Base-by-base conservation (phyloP, 2,113 vertebrate genomes). In the Seriola dumerili region DNA sequence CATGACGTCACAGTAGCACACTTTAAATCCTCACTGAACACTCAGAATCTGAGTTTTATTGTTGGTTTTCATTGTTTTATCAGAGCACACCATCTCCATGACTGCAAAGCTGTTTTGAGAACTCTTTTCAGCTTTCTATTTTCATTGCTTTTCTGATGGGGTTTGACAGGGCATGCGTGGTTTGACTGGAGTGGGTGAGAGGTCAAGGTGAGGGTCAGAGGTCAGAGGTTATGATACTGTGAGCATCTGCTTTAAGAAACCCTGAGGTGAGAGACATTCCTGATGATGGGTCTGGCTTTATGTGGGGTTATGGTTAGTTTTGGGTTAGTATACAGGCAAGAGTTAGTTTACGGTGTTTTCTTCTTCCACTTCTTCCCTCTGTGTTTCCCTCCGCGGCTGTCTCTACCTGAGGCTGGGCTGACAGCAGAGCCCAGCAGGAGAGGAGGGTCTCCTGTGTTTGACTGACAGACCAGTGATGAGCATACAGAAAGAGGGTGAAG, bases 391-490 rank as follows among this genome's bases (percentile, higher is more conserved):
- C 76, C 62, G 55, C 86, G 36, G 50, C 59, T 55, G 69, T 92
- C 76, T 90, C 76, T 83, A 85, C 85, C 85, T 87, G 80, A 79
- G 72, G 77, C 83, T 25, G 34, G 16, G 54, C 71, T 78, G 89
- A 90, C 81, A 86, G 83, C 75, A 42, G 50, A 71, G 69, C 88
- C 5, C 87, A 80, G 87, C 90, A 58, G 89, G 86, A 84, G 74
- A 73, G 23, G 71, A 34, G 78, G 82, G 81, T 76, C 79, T 87
- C 72, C 87, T 87, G 86, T 77, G 88, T 88, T 83, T 94, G 93
- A 94, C 79, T 95, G 94, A 94, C 93, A 92, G 85, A 62, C 76
- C 80, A 78, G 80, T 71, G 84, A 84, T 72, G 85, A 80, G 80
- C 54, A 46, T 83, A 80, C 85, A 83, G 75, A 87, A 88, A 81